phyloP scores from a whole-genome alignment of 2,888 invertebrate genomes.

The Hypomecis atomaria region DNA sequence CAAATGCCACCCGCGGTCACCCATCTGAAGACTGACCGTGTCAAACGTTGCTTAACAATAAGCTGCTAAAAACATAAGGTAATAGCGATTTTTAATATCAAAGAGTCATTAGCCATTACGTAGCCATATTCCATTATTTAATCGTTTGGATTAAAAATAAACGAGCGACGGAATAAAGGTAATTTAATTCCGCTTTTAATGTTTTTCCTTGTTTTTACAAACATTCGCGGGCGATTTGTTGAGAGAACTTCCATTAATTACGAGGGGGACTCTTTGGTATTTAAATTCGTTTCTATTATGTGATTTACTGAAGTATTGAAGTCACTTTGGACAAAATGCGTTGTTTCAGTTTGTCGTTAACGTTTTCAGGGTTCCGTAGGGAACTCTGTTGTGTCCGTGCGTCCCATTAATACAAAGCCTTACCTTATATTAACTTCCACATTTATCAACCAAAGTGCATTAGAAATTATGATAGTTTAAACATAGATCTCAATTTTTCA shows the following conservation, averaged over 20 bases:
- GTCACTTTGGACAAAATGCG: too few species aligned
- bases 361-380: too few species aligned
- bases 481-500: too few species aligned
- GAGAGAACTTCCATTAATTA: conserved; percentile 12
- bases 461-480: too few species aligned
- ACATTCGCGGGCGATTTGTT: conserved; percentile 17
- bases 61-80: background rate
- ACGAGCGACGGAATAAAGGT: conserved; percentile 28
- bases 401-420: too few species aligned
- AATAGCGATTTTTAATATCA: conserved; percentile 14
- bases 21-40: too few species aligned
- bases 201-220: conserved; percentile 30
- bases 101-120: conserved; percentile 15
- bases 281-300: conserved; percentile 1
- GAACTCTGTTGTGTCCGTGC: too few species aligned
- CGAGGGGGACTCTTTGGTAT: conserved; percentile 12
- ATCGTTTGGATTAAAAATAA: conserved; percentile 32
- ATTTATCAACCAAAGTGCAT: too few species aligned
- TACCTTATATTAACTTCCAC: too few species aligned
- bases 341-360: too few species aligned
- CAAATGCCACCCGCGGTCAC: too few species aligned
- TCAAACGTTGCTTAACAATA: too few species aligned
- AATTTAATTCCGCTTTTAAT: conserved; percentile 28
- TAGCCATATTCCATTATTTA: conserved; percentile 26
- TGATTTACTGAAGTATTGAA: conserved; percentile 2